These are phyloP conservation scores for Sipha flava DNA, from an alignment of 1,140 invertebrate species.

Conservation along the genomic window DNA sequence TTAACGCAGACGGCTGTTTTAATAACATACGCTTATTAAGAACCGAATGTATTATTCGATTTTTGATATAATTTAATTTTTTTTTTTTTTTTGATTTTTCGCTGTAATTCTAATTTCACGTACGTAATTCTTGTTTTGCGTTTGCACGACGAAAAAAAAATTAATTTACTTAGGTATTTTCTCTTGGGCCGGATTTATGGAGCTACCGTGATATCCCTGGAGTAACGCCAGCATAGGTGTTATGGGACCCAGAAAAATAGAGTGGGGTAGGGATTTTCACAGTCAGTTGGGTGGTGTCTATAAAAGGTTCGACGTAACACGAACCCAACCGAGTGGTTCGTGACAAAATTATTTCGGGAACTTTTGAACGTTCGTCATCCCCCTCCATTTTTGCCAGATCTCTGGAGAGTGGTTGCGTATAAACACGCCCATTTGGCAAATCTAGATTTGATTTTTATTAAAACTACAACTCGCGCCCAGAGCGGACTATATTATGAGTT, in stretches of 20 bases:
- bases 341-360: conserved; percentile 21
- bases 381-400: neutral
- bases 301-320: conserved; percentile 30
- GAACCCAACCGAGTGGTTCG: conserved; percentile 21
- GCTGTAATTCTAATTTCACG: too few species aligned
- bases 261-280: neutral
- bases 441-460: neutral
- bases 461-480: neutral
- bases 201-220: neutral
- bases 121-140: neutral
- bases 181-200: neutral
- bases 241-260: neutral
- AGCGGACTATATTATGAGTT: neutral
- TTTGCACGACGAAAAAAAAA: neutral
- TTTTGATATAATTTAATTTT: neutral
- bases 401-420: neutral
- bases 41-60: too few species aligned
- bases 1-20: neutral
- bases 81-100: neutral
- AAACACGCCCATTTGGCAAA: conserved; percentile 17
- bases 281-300: conserved; percentile 22
- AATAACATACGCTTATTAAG: too few species aligned
- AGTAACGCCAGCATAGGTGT: conserved; percentile 8
- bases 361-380: neutral
- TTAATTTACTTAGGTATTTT: neutral